Conservation (phyloP, 2,888 invertebrate species). For the Ennomos erosarius region DNA sequence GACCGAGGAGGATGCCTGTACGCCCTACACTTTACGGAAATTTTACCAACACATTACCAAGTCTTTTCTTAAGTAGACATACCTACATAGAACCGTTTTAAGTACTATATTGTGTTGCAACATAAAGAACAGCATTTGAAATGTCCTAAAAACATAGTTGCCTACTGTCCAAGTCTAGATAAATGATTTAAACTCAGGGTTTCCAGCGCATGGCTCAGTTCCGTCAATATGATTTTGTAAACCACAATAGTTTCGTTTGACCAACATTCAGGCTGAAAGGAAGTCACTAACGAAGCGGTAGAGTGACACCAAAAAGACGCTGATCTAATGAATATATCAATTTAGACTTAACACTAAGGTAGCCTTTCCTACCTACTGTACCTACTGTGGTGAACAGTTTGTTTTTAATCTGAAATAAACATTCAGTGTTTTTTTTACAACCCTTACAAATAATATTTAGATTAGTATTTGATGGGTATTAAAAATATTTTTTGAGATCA, state of each 20-base stretch:
- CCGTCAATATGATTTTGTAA: constrained; percentile 10
- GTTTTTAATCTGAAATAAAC: too few species aligned
- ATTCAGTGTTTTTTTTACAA: too few species aligned
- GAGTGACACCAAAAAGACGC: background rate
- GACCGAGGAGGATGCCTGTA: too few species aligned
- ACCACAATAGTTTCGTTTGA: constrained; percentile 13
- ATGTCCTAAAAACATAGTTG: constrained; percentile 22
- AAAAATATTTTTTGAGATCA: too few species aligned
- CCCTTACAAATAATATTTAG: too few species aligned
- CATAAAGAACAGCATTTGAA: constrained; percentile 22
- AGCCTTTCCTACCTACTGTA: too few species aligned
- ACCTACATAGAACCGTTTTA: background rate
- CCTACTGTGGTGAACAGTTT: too few species aligned
- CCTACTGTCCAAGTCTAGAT: constrained; percentile 14
- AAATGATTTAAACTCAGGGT: background rate
- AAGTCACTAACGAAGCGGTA: constrained; percentile 7
- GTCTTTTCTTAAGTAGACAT: background rate
- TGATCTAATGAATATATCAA: too few species aligned
- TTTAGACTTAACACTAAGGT: too few species aligned
- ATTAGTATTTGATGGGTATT: too few species aligned
- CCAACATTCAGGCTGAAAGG: constrained; percentile 12
- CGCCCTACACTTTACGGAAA: too few species aligned
- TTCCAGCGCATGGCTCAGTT: constrained; percentile 7
- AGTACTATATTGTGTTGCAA: constrained; percentile 8
- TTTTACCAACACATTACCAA: too few species aligned